These are phyloP conservation scores for Tenrec ecaudatus DNA, from an alignment of 2,113 vertebrate genomes.

Conservation along the genomic window DNA sequence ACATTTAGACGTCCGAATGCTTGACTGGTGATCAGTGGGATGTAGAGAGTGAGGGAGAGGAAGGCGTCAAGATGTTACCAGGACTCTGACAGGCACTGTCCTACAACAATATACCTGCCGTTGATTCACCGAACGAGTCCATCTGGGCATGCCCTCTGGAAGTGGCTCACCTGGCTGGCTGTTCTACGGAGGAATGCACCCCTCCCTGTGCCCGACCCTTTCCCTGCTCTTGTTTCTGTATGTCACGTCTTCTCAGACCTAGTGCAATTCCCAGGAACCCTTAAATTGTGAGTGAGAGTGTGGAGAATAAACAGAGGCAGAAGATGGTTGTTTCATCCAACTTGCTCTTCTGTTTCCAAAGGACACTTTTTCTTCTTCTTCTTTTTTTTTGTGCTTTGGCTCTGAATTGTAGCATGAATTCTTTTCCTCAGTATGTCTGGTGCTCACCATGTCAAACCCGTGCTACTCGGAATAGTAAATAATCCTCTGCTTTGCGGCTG, in stretches of 20 bases:
- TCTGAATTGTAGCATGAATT: constrained; percentile 21
- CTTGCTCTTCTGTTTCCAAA: not conserved
- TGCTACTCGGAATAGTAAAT: constrained; percentile 27
- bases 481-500: not conserved
- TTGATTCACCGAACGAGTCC: not conserved
- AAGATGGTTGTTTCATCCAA: not conserved
- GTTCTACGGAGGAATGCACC: not conserved
- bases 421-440: constrained; percentile 19
- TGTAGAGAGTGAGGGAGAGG: not conserved
- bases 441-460: not conserved
- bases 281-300: not conserved
- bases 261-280: constrained; percentile 33
- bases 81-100: constrained; percentile 11
- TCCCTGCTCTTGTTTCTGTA: not conserved
- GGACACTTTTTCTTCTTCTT: not conserved
- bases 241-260: not conserved
- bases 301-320: not conserved
- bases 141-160: not conserved
- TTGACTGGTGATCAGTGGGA: not conserved
- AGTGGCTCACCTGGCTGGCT: not conserved
- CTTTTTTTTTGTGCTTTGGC: not conserved
- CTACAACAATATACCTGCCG: not conserved
- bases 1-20: not conserved
- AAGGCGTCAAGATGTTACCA: not conserved
- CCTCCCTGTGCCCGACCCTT: not conserved